phyloP scores from a whole-genome alignment of 2,113 vertebrate genomes.

The Microcebus ravelobensis region DNA sequence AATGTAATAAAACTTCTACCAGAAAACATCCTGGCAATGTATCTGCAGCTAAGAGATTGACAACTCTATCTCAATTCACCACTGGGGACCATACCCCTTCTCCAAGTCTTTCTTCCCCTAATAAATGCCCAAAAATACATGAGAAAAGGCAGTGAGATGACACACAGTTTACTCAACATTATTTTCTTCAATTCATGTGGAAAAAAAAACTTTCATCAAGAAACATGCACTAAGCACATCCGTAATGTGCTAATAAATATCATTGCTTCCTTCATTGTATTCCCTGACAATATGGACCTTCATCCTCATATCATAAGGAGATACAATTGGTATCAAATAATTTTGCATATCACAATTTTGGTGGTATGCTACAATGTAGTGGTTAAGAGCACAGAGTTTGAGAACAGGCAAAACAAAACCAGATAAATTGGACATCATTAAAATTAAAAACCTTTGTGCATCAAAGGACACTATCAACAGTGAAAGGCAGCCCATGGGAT shows the following conservation, averaged over 20 bases:
- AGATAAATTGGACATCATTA: neutral
- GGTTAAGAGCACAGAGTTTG: neutral
- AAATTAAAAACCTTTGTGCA: neutral
- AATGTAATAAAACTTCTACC: neutral
- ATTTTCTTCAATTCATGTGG: neutral
- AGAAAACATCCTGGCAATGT: neutral
- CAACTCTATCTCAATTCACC: neutral
- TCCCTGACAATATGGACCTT: neutral
- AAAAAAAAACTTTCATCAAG: neutral
- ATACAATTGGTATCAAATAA: neutral
- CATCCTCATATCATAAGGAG: neutral
- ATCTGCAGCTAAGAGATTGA: neutral
- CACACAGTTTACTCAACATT: neutral
- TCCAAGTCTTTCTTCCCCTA: neutral
- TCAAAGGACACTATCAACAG: neutral
- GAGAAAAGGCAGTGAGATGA: neutral
- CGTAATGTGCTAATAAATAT: neutral
- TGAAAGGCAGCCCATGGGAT: neutral
- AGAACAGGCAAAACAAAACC: neutral
- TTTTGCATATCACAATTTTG: neutral
- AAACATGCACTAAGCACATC: neutral
- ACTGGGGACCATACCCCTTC: neutral
- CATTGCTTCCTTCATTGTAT: neutral
- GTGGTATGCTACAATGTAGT: neutral
- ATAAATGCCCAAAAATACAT: neutral